Evolutionary conservation across 2,888 invertebrate genomes (phyloP), one percentile per base, ranked within the genome.

Genomic region (Sinhomidia bicolor): DNA sequence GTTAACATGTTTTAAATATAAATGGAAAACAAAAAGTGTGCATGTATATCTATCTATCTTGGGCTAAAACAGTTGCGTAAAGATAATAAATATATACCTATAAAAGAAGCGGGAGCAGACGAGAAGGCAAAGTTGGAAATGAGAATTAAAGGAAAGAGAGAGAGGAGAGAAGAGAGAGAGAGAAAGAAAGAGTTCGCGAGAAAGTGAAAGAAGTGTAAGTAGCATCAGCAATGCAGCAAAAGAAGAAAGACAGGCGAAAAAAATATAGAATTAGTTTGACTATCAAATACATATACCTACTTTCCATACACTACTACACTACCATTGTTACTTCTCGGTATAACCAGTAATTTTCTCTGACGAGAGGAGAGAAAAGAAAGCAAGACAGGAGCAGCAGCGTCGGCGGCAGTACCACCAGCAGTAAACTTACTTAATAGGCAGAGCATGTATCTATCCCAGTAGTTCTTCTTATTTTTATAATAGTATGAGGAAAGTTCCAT

Each of bases 1-100:
- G 68, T 68, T 74, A 76, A 76, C 54, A 76, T 51, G 54, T 76
- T 76, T 76, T 76, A 32, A 54, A 76, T n/a, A n/a, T n/a, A n/a
- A n/a, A n/a, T n/a, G n/a, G n/a, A 62, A 29, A 36, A 54, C 20
- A 32, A 17, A 32, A 32, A 17, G 54, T 54, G 54, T 29, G 51
- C 17, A n/a, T 65, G 7, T n/a, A 68, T 20, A 68, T 74, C n/a
- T n/a, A n/a, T n/a, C n/a, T n/a, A n/a, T n/a, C n/a, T n/a, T n/a
- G n/a, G n/a, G n/a, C n/a, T 74, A 74, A 68, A 68, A 20, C 68
- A 68, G 36, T 74, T 74, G 47, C 26, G 26, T 32, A 12, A 54
- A 23, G 82, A 82, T 81, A 65, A 81, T 44, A 62, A 41, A 23
- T n/a, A n/a, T n/a, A n/a, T n/a, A n/a, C n/a, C n/a, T n/a, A n/a